Evolutionary conservation across 37 sponge, comb jelly and placozoan genomes (phyloP).

Genomic region (Tethya wilhelma): DNA sequence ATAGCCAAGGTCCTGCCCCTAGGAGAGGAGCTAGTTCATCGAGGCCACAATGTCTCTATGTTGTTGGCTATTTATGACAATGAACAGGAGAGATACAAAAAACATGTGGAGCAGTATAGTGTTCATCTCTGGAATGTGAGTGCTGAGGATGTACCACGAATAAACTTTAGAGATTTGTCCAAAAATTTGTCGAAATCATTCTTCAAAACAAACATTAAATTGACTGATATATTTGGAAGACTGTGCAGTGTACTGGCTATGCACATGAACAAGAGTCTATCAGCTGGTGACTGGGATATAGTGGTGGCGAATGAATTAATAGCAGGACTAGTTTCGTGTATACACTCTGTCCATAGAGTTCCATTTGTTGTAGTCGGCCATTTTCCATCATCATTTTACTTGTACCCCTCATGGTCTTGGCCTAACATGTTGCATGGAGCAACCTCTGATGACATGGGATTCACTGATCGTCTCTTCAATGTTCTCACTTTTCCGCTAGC

Average conservation of each 20-base stretch:
- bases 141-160: not conserved
- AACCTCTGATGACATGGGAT: constrained; percentile 5
- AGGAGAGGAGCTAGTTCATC: constrained; percentile 53
- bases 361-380: not conserved
- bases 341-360: not conserved
- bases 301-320: not conserved
- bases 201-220: not conserved
- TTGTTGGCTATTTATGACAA: not conserved
- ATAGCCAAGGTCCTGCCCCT: constrained; percentile 11
- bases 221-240: not conserved
- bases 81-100: not conserved
- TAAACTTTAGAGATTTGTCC: too few species aligned
- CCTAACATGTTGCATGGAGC: not conserved
- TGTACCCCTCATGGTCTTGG: constrained; percentile 5
- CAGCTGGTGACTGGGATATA: not conserved
- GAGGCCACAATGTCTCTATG: constrained; percentile 71
- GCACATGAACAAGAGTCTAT: not conserved
- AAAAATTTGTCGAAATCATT: too few species aligned
- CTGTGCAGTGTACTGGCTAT: not conserved
- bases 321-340: not conserved
- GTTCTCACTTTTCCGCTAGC: not conserved
- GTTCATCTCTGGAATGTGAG: too few species aligned
- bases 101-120: not conserved
- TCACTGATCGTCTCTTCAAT: not conserved
- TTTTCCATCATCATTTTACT: not conserved